phyloP scores from a whole-genome alignment of 2,797 vertebrate species.

The Typhlichthys eigenmanni region DNA sequence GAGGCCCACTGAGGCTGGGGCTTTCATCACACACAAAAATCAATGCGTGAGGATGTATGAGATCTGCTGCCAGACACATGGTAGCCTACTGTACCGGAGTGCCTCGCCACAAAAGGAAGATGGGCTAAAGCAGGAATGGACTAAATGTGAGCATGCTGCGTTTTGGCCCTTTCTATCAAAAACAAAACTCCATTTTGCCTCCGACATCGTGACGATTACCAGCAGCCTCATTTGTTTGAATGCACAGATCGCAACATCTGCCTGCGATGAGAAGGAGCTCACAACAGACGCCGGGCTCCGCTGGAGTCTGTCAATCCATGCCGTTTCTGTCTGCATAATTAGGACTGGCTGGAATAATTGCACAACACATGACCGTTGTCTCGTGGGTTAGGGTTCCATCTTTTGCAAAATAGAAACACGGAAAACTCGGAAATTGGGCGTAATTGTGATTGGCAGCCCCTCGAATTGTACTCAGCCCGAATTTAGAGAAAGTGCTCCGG shows the following conservation, averaged over 20 bases:
- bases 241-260: slow-evolving; percentile 22
- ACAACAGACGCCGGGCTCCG: slow-evolving; percentile 33
- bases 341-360: slow-evolving; percentile 70
- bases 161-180: not conserved
- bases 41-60: slow-evolving; percentile 72
- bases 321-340: slow-evolving; percentile 51
- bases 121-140: slow-evolving; percentile 14
- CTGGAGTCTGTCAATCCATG: slow-evolving; percentile 55
- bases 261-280: slow-evolving; percentile 27
- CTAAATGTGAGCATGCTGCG: slow-evolving; percentile 7
- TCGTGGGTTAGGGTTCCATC: slow-evolving; percentile 64
- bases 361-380: slow-evolving; percentile 62
- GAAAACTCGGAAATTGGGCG: slow-evolving; percentile 71
- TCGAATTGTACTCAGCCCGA: slow-evolving; percentile 56
- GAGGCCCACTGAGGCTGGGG: slow-evolving; percentile 74
- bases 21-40: slow-evolving; percentile 78
- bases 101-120: slow-evolving; percentile 52
- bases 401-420: slow-evolving; percentile 68
- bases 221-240: slow-evolving; percentile 5
- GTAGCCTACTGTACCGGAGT: slow-evolving; percentile 36
- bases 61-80: slow-evolving; percentile 60
- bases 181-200: not conserved
- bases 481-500: slow-evolving; percentile 56
- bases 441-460: slow-evolving; percentile 71
- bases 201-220: slow-evolving; percentile 2